Conservation (phyloP, 2,888 invertebrate species). For the Taenaris catops region DNA sequence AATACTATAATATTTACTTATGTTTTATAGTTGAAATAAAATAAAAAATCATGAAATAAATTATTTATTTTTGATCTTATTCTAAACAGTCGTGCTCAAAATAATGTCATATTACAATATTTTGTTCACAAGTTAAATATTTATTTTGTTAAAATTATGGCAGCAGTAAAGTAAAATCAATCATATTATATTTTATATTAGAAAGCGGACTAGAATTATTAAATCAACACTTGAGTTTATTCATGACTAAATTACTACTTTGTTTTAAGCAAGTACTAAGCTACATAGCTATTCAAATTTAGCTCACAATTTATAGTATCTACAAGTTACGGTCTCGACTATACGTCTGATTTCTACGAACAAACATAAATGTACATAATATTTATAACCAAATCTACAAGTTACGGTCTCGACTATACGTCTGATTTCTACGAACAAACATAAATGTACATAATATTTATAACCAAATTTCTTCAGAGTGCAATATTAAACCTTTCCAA, state of each 20-base stretch:
- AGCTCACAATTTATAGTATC: no score
- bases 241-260: no score
- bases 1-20: constrained; percentile 24
- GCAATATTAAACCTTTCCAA: constrained; percentile 75
- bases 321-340: no score
- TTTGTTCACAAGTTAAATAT: constrained; percentile 58
- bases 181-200: constrained; percentile 8
- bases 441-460: background rate
- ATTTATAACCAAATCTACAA: no score
- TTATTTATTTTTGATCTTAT: constrained; percentile 38
- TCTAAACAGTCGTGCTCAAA: constrained; percentile 60
- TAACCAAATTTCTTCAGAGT: constrained; percentile 28
- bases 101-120: constrained; percentile 55
- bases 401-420: no score
- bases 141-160: constrained; percentile 43
- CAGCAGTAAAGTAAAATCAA: constrained; percentile 31
- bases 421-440: no score
- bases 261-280: no score
- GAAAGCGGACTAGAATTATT: constrained; percentile 30
- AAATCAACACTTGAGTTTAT: constrained; percentile 2
- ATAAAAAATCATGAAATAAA: constrained; percentile 30
- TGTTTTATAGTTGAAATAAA: constrained; percentile 22
- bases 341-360: no score
- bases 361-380: background rate
- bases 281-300: background rate